Percentiles rank a stretch among this genome's conserved stretches.
phyloP scores from a whole-genome alignment of 2,797 vertebrate species.

The Halcyon leucocephala region DNA sequence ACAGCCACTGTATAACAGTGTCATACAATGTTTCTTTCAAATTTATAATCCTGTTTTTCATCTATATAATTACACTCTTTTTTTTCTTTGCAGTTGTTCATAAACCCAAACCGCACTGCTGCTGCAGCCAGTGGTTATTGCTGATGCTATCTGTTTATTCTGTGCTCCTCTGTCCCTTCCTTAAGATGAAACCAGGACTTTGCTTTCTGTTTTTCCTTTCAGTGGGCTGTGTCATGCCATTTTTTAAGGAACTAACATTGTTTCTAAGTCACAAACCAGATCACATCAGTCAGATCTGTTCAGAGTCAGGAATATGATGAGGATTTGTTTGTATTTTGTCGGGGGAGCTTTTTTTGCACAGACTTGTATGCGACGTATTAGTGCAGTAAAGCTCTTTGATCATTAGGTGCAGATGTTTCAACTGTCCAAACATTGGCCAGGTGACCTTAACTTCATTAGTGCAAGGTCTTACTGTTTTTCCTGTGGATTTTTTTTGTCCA shows the following conservation, averaged over 20 bases:
- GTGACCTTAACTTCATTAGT: slow-evolving; percentile 41
- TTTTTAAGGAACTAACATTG: background rate
- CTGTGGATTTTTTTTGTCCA: background rate
- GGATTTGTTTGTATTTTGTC: background rate
- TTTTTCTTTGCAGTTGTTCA: background rate
- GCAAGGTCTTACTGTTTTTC: background rate
- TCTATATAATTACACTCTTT: background rate
- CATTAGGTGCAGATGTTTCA: slow-evolving; percentile 18
- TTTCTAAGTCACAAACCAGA: background rate
- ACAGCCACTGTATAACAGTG: background rate
- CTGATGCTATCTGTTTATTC: background rate
- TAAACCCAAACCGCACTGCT: background rate
- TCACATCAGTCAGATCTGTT: background rate
- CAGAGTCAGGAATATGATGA: background rate
- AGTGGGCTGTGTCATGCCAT: background rate
- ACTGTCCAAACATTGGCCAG: background rate
- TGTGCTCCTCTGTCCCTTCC: background rate
- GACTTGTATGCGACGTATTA: background rate
- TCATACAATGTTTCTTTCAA: background rate
- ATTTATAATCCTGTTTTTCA: background rate
- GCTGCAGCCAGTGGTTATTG: slow-evolving; percentile 7
- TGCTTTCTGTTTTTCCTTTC: background rate
- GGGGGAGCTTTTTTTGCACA: background rate
- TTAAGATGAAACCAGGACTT: background rate
- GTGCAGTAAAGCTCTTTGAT: background rate